Evolutionary conservation across 2,113 vertebrate genomes (phyloP), one percentile per base, ranked within the genome.

Genomic region (Eulemur macaco): DNA sequence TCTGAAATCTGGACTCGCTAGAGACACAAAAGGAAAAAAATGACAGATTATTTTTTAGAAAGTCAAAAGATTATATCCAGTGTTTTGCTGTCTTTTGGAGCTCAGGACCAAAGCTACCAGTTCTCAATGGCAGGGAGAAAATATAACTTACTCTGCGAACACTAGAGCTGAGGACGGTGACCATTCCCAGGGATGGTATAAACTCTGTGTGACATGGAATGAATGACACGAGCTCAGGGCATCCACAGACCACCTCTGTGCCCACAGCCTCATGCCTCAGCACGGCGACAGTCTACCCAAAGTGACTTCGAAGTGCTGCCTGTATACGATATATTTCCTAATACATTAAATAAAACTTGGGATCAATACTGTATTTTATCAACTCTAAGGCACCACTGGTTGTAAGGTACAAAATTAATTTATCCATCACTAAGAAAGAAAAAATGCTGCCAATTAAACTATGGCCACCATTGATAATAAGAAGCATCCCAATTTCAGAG

Each of bases 1-100:
- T 97, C 85, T 82, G 98, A 88, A 98, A 98, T 54, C 98, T 98
- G 58, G 96, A 91, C 45, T 98, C 98, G 90, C 98, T 98, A 93
- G 56, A 93, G 96, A 97, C 9, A 97, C 2, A 98, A 86, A 74
- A 80, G 88, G 81, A 2, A 0, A 96, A 7, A 0, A 12, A 15
- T 69, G n/a, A 95, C 77, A 83, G 85, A 25, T 63, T 82, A 52
- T 17, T 52, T 15, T 52, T 3, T 52, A 58, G 39, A 54, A 69
- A 29, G 47, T 12, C 1, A 81, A 60, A 86, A 54, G 20, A 78
- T n/a, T 12, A 56, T 14, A 0, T 39, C 83, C 58, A 37, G 37
- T 27, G 74, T 63, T n/a, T 68, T 69, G 42, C 34, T 80, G 9
- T 37, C 82, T 89, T 56, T 64, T 52, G 14, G 47, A 74, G n/a